Base-by-base conservation (phyloP, 2,113 vertebrate species). In the Rhinogobius similis region DNA sequence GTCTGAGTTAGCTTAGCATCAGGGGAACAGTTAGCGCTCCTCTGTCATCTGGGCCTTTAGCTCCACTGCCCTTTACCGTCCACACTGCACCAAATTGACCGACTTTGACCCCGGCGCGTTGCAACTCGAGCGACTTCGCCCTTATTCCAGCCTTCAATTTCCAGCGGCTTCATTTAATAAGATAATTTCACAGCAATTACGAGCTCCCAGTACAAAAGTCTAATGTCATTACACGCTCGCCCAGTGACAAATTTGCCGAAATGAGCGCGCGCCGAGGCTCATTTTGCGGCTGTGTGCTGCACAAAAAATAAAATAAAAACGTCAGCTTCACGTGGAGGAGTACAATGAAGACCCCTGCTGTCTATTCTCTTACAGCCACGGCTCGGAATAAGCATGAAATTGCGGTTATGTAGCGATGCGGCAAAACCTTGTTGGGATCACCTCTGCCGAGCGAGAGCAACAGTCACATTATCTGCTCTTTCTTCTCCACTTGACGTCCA, bases 101-200 rank as follows among this genome's bases (percentile, higher is more conserved):
- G 20, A 29, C 59, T 76, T 59, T 66, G 82, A 87, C 70, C 76
- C 11, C 10, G 32, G 5, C 4, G 65, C 71, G 63, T 67, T 26
- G 1, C 44, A 53, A 29, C 21, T 23, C 20, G 10, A 16, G 10
- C 18, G 78, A 70, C 53, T 10, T 5, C 21, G 1, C 8, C 41
- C 44, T 59, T 70, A 66, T 79, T 77, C 82, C 59, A n/a, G 62
- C 73, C 59, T 24, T 10, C n/a, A 44, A 48, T 82, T 86, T 78
- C 78, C 82, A 73, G 56, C 70, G 76, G 79, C 76, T 85, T 80
- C 77, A 68, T 80, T 80, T 86, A 86, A 84, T 74, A 79, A 75
- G 80, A 78, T 85, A 73, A 87, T 86, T 87, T 88, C 84, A 88
- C 69, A 78, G 79, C 72, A 84, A 88, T 89, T 86, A 84, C 56